These are phyloP conservation scores for Trematocara unimaculatum DNA, from an alignment of 2,113 vertebrate species.

Conservation along the genomic window DNA sequence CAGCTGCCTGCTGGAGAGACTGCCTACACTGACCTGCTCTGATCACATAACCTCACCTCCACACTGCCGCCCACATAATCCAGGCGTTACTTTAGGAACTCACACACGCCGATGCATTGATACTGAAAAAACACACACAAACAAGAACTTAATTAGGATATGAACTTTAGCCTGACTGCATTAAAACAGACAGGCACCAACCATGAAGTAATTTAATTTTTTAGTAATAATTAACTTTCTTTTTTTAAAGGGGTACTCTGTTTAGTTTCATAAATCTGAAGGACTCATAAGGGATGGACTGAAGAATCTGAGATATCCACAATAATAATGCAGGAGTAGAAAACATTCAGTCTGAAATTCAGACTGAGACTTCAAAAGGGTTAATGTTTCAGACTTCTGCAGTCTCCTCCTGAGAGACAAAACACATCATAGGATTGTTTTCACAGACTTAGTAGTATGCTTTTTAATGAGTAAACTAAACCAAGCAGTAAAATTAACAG, in stretches of 20 bases:
- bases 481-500: neutral
- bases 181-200: neutral
- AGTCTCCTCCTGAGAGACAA: neutral
- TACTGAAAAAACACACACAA: neutral
- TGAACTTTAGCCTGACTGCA: neutral
- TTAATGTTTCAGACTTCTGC: neutral
- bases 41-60: conserved; percentile 41
- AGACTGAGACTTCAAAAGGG: neutral
- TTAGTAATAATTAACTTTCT: neutral
- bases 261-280: neutral
- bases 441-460: neutral
- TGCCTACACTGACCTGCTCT: conserved; percentile 36
- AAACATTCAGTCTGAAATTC: neutral
- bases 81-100: neutral
- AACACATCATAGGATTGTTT: neutral
- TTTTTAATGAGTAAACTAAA: neutral
- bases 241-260: neutral
- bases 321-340: neutral
- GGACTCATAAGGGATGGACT: neutral
- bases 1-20: conserved; percentile 40
- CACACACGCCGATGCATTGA: neutral
- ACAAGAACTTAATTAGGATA: neutral
- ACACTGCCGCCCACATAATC: conserved; percentile 33
- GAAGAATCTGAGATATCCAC: neutral
- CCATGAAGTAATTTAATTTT: neutral